Base-by-base conservation (phyloP, 2,113 vertebrate genomes). In the Thymallus thymallus region DNA sequence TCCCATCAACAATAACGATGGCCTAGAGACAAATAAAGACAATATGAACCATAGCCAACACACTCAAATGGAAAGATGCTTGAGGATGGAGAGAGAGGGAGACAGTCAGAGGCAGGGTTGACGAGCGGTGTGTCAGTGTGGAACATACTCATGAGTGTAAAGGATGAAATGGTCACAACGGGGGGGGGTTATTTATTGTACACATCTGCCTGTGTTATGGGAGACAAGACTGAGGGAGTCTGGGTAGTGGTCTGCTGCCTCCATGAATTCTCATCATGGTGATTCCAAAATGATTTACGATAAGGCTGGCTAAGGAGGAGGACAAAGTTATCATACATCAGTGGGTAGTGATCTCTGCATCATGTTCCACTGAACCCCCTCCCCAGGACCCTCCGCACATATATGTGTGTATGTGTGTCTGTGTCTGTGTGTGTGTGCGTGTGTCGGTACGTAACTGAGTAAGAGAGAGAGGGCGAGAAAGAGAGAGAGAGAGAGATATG, bases 241-340 rank as follows among this genome's bases (percentile, higher is more conserved):
- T 74, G 51, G 72, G 81, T 80, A 84, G 88, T 84, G 76, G 73
- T 60, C 62, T 75, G 81, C 74, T 87, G 88, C 85, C 86, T 84
- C 81, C 22, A 69, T 74, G 85, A 90, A 91, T 90, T 89, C 85
- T 87, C 90, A 91, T 92, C 90, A 90, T 83, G 79, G 82, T 90
- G 89, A 85, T 90, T 90, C 88, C 77, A 79, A 82, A 69, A 85
- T 92, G 91, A 92, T 92, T 93, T 91, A 92, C 87, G 83, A 86
- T 82, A 79, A 79, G 74, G 80, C 78, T 76, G 69, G 74, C 86
- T 78, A 77, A 85, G 80, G 72, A 75, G 75, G 85, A 83, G 85
- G 84, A 88, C 85, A 82, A 89, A 80, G 84, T 87, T 88, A 90
- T 90, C 88, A 83, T 85, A 90, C 85, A 86, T 88, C 88, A 86